Percentiles rank a stretch among this genome's conserved stretches.
phyloP scores from a whole-genome alignment of 92 coral and sea anemone genomes.

The Parazoanthus swiftii region DNA sequence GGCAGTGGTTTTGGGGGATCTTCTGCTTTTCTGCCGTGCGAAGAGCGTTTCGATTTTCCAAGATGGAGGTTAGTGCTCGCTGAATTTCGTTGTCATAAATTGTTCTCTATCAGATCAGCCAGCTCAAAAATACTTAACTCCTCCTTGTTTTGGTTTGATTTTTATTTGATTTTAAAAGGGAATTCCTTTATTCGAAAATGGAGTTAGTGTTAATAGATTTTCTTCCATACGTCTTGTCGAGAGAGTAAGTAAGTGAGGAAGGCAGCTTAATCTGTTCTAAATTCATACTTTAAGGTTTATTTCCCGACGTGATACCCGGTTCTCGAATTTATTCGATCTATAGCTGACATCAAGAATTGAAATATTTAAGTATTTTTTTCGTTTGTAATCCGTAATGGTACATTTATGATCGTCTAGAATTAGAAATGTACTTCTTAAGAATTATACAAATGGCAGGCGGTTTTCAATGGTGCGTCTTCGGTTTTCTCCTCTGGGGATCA shows the following conservation, averaged over 20 bases:
- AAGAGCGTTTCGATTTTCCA: slow-evolving; percentile 17
- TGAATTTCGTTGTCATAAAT: background rate
- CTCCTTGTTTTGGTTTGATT: background rate
- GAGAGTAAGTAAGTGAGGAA: background rate
- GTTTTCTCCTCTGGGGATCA: background rate
- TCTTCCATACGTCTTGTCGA: background rate
- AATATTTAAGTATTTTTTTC: background rate
- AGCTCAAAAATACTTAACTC: background rate
- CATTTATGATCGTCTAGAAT: background rate
- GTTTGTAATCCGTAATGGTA: background rate
- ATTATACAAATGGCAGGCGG: background rate
- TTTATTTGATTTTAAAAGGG: background rate
- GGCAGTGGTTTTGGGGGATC: slow-evolving; percentile 10
- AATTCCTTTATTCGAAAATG: too few species aligned
- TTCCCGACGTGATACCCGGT: background rate
- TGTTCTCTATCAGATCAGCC: background rate
- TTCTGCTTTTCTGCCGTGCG: slow-evolving; percentile 2
- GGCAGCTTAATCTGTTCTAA: background rate
- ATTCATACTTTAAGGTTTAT: too few species aligned
- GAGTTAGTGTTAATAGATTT: background rate
- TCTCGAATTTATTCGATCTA: background rate
- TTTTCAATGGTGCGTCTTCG: background rate
- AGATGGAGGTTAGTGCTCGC: slow-evolving; percentile 41
- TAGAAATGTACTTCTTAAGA: background rate
- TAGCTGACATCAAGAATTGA: background rate